Base-by-base conservation (phyloP, 2,888 invertebrate species). In the Digitonthophagus gazella region DNA sequence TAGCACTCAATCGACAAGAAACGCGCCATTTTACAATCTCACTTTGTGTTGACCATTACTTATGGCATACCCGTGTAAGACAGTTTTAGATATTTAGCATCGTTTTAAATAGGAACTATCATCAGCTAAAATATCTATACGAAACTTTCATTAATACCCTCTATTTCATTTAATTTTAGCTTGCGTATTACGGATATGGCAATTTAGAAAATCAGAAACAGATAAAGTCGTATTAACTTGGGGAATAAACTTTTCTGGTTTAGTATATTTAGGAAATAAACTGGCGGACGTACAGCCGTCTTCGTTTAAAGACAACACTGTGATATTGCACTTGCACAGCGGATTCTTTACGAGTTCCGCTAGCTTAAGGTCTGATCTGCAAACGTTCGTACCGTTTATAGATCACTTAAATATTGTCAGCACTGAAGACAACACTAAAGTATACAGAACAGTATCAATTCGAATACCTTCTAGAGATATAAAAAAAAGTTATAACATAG, bases 281-380 rank as follows among this genome's bases (percentile, higher is more conserved):
- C 81, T 90, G 68, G 84, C 88, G 8, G 87, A 87, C 74, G 88
- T 90, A 77, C 88, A 90, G 57, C 89, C 91, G 1, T 86, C 86
- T 67, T 86, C 89, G 76, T 89, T 93, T 75, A 87, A 87, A 79
- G 84, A 87, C 63, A 90, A 93, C 80, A 90, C 93, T 58, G 83
- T 95, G 75, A 90, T 97, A 75, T 94, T 97, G 82, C 91, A 93
- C 84, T 89, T 96, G 87, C 92, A 92, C 72, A 95, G 94, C 54
- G 95, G 95, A 2, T 93, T 89, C 78, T 97, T 96, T 80, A 91
- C 92, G 55, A 86, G 86, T 73, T 80, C 83, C 15, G 82, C 84
- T 74, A 84, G 84, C 72, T 80, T 85, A 67, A 74, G 80, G 56
- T 79, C 74, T 58, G 78, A 79, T 74, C 78, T 80, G 67, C 71